Evolutionary conservation across 1,140 invertebrate genomes (phyloP).

Genomic region (Lasaia peninsularis): DNA sequence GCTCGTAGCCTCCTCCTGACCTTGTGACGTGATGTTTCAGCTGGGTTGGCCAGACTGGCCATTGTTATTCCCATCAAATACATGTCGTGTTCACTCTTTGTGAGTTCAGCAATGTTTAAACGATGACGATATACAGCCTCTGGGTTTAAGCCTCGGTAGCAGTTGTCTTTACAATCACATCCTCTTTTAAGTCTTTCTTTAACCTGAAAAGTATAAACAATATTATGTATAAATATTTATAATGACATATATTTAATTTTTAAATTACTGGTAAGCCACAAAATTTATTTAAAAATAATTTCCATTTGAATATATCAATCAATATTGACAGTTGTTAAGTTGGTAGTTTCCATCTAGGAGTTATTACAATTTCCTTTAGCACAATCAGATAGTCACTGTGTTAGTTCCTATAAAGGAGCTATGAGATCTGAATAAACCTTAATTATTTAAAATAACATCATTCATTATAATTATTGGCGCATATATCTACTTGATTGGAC

Average conservation of each 20-base stretch:
- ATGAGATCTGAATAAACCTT: too few species aligned
- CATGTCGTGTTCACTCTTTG: conserved; percentile 86
- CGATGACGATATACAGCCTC: conserved; percentile 86
- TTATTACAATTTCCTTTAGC: too few species aligned
- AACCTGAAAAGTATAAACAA: conserved; percentile 74
- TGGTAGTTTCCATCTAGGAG: too few species aligned
- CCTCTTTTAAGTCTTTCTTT: conserved; percentile 83
- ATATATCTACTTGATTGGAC: too few species aligned
- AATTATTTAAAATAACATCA: too few species aligned
- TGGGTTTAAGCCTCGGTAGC: conserved; percentile 84
- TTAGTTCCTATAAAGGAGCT: too few species aligned
- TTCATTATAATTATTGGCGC: too few species aligned
- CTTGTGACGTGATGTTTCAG: conserved; percentile 84
- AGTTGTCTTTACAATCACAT: conserved; percentile 87
- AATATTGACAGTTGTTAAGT: too few species aligned
- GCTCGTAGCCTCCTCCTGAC: conserved; percentile 84
- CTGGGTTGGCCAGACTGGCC: conserved; percentile 86
- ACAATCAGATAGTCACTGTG: too few species aligned
- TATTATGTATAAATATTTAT: background rate
- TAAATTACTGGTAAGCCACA: too few species aligned
- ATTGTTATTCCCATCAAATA: conserved; percentile 89
- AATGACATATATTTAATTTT: background rate
- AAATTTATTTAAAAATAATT: too few species aligned
- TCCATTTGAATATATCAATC: too few species aligned
- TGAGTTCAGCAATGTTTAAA: conserved; percentile 87